Evolutionary conservation across 2,888 invertebrate genomes (phyloP).

Genomic region (Elysia crispata): DNA sequence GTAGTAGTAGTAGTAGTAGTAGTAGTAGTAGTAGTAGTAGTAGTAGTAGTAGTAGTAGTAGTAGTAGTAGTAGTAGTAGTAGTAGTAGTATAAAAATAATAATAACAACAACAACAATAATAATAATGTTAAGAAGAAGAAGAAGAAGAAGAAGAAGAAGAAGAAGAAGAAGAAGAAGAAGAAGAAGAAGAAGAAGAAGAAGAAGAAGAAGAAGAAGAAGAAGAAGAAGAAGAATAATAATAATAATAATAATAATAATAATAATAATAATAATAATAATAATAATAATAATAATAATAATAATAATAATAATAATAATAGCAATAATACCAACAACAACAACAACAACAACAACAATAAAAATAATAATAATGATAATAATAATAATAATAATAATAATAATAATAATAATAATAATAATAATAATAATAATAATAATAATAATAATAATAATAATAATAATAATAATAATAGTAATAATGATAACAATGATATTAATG

Average conservation of each 20-base stretch:
- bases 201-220: background rate
- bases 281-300: background rate
- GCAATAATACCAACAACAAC: too few relatives aligned
- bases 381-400: background rate
- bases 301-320: background rate
- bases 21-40: slow-evolving; percentile 19
- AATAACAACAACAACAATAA: too few relatives aligned
- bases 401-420: background rate
- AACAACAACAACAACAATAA: too few relatives aligned
- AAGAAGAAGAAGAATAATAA: background rate
- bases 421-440: background rate
- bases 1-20: slow-evolving; percentile 19
- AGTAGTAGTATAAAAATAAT: background rate
- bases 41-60: slow-evolving; percentile 19
- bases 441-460: background rate
- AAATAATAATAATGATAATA: background rate
- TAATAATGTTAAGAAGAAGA: too few relatives aligned
- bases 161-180: background rate
- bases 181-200: background rate
- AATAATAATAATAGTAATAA: too few relatives aligned
- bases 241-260: background rate
- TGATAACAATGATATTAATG: too few relatives aligned
- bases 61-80: slow-evolving; percentile 19
- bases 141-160: too few relatives aligned
- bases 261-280: background rate